Conservation (phyloP, 2,888 invertebrate species). For the Atrina japonica region DNA sequence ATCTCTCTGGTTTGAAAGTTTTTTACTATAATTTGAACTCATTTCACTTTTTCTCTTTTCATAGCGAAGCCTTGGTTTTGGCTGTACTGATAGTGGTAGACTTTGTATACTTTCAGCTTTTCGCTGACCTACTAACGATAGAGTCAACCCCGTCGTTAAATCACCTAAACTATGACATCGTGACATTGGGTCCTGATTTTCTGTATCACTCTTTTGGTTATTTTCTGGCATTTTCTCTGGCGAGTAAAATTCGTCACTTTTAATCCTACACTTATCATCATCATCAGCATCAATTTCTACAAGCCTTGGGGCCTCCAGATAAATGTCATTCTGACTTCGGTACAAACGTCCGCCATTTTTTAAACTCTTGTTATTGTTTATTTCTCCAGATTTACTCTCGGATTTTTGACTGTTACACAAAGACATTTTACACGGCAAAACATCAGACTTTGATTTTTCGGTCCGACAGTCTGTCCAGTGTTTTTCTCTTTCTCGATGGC, state of each 20-base stretch:
- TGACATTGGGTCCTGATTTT: conserved; percentile 55
- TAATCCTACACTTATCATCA: conserved; percentile 32
- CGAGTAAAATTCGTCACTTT: conserved; percentile 43
- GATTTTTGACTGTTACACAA: neutral
- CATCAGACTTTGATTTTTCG: conserved; percentile 2
- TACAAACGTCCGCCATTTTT: conserved; percentile 30
- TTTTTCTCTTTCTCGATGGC: neutral
- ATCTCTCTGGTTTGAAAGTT: neutral
- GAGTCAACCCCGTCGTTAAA: conserved; percentile 62
- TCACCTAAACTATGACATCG: conserved; percentile 67
- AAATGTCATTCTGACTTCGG: conserved; percentile 42
- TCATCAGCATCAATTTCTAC: neutral
- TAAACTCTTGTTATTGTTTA: conserved; percentile 47
- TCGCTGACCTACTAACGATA: conserved; percentile 69
- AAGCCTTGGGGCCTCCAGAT: conserved; percentile 14
- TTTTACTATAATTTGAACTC: neutral
- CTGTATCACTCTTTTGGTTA: conserved; percentile 3
- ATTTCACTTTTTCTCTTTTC: conserved; percentile 3
- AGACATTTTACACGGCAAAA: neutral
- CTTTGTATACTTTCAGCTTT: conserved; percentile 60
- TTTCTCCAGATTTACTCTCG: conserved; percentile 33
- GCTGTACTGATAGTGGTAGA: conserved; percentile 23
- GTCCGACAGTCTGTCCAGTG: neutral
- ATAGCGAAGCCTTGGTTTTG: conserved; percentile 42
- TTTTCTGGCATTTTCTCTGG: conserved; percentile 2